These are phyloP conservation scores for Oncorhynchus masou DNA, from an alignment of 2,113 vertebrate genomes.

Conservation along the genomic window DNA sequence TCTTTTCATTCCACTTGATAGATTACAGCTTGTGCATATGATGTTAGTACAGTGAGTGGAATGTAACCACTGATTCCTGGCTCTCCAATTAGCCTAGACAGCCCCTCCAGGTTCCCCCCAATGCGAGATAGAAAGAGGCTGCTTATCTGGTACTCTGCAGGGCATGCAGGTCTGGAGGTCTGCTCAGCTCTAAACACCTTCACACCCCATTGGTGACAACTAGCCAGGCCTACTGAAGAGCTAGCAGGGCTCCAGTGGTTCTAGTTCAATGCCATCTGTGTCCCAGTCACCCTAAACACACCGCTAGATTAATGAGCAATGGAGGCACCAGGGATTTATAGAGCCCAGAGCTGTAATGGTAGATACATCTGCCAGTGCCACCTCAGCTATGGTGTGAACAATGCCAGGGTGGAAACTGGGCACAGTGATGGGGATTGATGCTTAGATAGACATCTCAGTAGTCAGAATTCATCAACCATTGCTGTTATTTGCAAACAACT, in stretches of 20 bases:
- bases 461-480: background rate
- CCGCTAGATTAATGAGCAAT: constrained; percentile 18
- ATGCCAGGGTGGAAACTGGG: background rate
- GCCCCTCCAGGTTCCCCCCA: background rate
- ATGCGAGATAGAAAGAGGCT: background rate
- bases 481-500: background rate
- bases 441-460: background rate
- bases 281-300: constrained; percentile 11
- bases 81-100: background rate
- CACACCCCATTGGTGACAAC: constrained; percentile 13
- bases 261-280: constrained; percentile 19
- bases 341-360: background rate
- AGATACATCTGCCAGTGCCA: constrained; percentile 3
- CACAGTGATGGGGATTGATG: background rate
- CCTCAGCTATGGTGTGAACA: background rate
- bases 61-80: constrained; percentile 1
- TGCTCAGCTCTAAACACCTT: constrained; percentile 18
- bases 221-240: constrained; percentile 2
- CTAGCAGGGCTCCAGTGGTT: too few relatives aligned
- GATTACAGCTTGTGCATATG: too few relatives aligned
- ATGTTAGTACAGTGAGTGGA: background rate
- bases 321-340: background rate
- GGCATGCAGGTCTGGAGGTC: background rate
- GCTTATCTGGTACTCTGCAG: background rate
- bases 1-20: too few relatives aligned